Base-by-base conservation (phyloP, 2,797 vertebrate genomes). In the Protosalanx chinensis region DNA sequence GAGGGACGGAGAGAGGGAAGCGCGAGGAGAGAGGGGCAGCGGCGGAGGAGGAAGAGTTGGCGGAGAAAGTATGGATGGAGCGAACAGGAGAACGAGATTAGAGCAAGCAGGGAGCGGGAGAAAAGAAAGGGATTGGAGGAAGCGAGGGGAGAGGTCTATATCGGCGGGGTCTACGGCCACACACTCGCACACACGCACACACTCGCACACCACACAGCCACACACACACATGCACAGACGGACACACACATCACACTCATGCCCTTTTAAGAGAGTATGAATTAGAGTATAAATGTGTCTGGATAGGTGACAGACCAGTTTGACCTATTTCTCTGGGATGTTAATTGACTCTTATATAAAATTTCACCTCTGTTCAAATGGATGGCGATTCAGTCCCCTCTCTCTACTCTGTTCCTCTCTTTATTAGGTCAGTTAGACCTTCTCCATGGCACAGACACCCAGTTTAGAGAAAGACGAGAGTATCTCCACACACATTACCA, bases 1-100 rank as follows among this genome's bases (percentile, higher is more conserved):
- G 79, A 82, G 83, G 80, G 79, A 64, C 67, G 46, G 64, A 29
- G 32, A 63, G 71, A 60, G 27, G 75, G 74, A 76, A 76, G 78
- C 73, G 68, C 72, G 64, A 20, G 70, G 64, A 41, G 61, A 63
- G 33, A 41, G 51, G 58, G 69, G 27, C 61, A 63, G 64, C 64
- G 67, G 71, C 30, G 60, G 76, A 76, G 35, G 1, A 23, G 51
- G 15, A 70, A 13, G 13, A 58, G 35, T 16, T 2, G 56, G 8
- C 5, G 37, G 64, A 65, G 7, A 46, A 8, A 65, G 35, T 46
- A 67, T 20, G 49, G 3, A 3, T 15, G 1, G 73, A 64, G 18
- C 30, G 3, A 23, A 46, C 20, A 30, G 46, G 56, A 59, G 46
- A 6, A 8, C 37, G 41, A 56, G 29, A 7, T 56, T 16, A 18